Evolutionary conservation across 2,113 vertebrate species (phyloP).

Genomic region (Dipodomys merriami): DNA sequence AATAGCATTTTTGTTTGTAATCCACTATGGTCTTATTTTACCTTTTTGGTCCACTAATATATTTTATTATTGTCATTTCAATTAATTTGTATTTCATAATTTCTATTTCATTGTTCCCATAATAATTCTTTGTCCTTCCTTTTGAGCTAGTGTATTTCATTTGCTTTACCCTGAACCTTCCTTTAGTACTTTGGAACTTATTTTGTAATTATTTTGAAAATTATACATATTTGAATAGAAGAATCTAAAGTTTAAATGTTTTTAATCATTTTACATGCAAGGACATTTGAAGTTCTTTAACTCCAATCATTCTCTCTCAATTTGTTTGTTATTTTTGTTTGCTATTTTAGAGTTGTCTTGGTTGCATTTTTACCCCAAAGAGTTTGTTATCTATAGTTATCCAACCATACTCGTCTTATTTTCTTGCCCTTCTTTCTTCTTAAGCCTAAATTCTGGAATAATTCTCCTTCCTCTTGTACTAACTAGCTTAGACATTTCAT

Average conservation of each 20-base stretch:
- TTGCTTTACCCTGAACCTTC: neutral
- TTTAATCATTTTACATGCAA: neutral
- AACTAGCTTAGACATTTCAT: neutral
- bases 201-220: conserved; percentile 8
- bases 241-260: neutral
- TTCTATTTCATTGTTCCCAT: neutral
- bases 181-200: neutral
- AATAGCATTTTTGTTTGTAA: neutral
- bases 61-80: neutral
- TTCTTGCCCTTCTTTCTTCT: neutral
- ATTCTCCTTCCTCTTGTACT: neutral
- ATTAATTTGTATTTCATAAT: neutral
- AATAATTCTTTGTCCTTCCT: neutral
- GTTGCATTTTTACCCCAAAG: neutral
- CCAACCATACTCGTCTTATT: neutral
- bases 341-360: neutral
- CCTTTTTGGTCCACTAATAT: neutral
- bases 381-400: neutral
- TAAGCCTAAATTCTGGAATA: neutral
- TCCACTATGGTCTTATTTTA: neutral
- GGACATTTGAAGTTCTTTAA: neutral
- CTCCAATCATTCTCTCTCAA: neutral
- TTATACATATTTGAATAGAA: neutral
- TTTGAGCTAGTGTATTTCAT: neutral
- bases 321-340: neutral